Conservation (phyloP, 2,797 vertebrate genomes). For the Sorex maritimensis region DNA sequence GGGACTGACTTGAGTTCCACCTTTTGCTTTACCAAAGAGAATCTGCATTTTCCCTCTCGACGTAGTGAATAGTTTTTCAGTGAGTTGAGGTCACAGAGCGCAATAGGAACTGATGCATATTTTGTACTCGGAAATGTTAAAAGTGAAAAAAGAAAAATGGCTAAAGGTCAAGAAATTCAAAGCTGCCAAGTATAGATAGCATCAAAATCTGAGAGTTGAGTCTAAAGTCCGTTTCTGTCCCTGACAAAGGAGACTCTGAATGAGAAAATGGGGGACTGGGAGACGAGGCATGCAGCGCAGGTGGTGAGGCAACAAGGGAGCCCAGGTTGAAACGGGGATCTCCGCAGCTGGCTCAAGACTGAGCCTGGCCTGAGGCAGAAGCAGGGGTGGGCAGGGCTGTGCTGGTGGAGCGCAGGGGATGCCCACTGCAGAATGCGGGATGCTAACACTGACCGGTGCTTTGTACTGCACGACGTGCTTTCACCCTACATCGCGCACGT, state of each 20-base stretch:
- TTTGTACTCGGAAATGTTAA: neutral
- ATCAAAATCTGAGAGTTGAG: neutral
- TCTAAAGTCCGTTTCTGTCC: conserved; percentile 25
- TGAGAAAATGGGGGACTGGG: neutral
- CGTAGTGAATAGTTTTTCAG: neutral
- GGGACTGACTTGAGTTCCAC: neutral
- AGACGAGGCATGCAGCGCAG: neutral
- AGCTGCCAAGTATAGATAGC: conserved; percentile 8
- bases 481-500: neutral
- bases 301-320: neutral
- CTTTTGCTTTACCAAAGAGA: neutral
- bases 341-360: neutral
- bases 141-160: neutral
- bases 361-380: neutral
- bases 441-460: fast-evolving
- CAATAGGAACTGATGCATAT: neutral
- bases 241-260: neutral
- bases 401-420: too few relatives aligned
- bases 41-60: neutral
- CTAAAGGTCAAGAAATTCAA: neutral
- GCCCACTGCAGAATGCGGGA: neutral
- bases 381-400: too few relatives aligned
- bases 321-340: neutral
- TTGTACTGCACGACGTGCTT: neutral
- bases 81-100: conserved; percentile 21